Evolutionary conservation across 1,140 invertebrate species (phyloP), one percentile per base, ranked within the genome.

Genomic region (Pogonus chalceus): DNA sequence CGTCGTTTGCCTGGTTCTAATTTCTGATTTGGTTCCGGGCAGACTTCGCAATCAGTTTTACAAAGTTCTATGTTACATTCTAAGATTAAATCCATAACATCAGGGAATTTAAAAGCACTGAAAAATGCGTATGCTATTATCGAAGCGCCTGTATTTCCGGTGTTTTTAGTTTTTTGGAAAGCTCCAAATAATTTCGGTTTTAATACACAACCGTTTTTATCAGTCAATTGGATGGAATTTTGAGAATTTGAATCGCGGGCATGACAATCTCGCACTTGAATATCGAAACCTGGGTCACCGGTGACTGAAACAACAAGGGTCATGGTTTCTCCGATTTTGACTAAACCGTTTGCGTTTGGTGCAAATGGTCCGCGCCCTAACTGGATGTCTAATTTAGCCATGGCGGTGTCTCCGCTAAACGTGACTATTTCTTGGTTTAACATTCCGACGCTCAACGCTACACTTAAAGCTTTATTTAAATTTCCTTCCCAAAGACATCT

Each of bases 91-190:
- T 92, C 88, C 82, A 90, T 88, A 21, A 85, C 80, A 63, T 92
- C 88, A 0, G 89, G 89, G 70, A 92, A 92, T 70, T 91, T 91
- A 68, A 92, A 91, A 0, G 88, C 88, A 67, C 87, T 84, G 68
- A 92, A 85, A 69, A 79, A 87, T 0, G 88, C 84, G 59, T 82
- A 92, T 0, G 87, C 85, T 23, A 90, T 83, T 4, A 90, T 78
- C 0, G 84, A 84, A 2, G 84, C 84, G n/a, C 83, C 84, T 0
- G 78, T 79, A 22, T 59, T 64, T 35, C 82, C 80, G 10, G 86
- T 87, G 12, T 88, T 80, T 54, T 77, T 79, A 1, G 85, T 88
- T 60, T 87, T 87, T 62, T 87, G 84, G 80, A 90, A 90, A 2
- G 83, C 78, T 2, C 84, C 87, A 64, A 90, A 88, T 1, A 92